Base-by-base conservation (phyloP, 2,113 vertebrate genomes). In the Motacilla tschutschensis region DNA sequence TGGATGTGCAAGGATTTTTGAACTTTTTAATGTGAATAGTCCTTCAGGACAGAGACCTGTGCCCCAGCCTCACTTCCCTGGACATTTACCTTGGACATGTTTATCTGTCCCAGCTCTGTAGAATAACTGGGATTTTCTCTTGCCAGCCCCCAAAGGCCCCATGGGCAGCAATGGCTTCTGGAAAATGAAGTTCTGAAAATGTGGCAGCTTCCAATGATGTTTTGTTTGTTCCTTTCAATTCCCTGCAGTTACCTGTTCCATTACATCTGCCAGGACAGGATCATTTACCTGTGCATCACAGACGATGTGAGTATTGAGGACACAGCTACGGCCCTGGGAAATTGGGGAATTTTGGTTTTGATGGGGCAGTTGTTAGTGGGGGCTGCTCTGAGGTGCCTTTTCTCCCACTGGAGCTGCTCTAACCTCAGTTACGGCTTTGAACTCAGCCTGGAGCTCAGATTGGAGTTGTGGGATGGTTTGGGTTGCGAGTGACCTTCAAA, bases 241-340 rank as follows among this genome's bases (percentile, higher is more conserved):
- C 78, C 95, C 94, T 87, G 57, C 95, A 99, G 99, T 96, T 99
- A 99, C 72, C 97, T 99, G 62, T 99, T 99, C 93, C 99, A 99
- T 95, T 99, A 99, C 96, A 98, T 99, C 97, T 99, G 99, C 93
- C 98, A 99, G 91, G 99, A 99, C 97, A 98, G 99, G 96, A 99
- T 99, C 84, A 98, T 99, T 66, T 99, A 99, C 96, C 97, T 99
- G 90, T 99, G 99, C 95, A 99, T 99, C 96, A 99, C 99, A 38
- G 99, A 99, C 81, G 99, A 99, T 83, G 99, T 99, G 95, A 99
- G 99, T 99, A 95, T 51, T 31, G 73, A 69, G 64, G 63, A 62
- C 35, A 36, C 77, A 63, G 33, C 65, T 73, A 0, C 43, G 67
- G 41, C 74, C 54, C 26, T 78, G 55, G 62, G 46, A 7, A 17